A percentile compares a stretch with the other conserved stretches of the same genome.
Conservation (phyloP, 2,113 vertebrate genomes). For the Genyomyrus donnyi region DNA sequence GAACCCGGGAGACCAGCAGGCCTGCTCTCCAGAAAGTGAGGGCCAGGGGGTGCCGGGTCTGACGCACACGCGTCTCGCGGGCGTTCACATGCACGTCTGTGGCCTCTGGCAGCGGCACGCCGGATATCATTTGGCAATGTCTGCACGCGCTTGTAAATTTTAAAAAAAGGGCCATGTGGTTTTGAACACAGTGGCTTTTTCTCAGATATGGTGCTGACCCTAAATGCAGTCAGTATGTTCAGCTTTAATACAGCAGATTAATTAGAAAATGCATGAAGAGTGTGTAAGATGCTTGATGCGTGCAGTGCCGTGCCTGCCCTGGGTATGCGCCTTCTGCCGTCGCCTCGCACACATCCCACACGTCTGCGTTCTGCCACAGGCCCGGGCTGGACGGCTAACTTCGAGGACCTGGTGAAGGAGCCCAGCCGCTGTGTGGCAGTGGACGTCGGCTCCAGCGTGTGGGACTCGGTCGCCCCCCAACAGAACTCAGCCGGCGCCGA, state of each 20-base stretch:
- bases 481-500: constrained; percentile 40
- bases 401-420: constrained; percentile 59
- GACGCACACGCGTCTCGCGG: not conserved
- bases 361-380: constrained; percentile 40
- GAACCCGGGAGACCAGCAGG: constrained; percentile 18
- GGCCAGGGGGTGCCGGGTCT: not conserved
- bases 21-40: constrained; percentile 35
- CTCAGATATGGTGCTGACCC: not conserved
- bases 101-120: not conserved
- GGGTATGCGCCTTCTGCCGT: not conserved
- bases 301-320: not conserved
- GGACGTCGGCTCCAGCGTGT: constrained; percentile 63
- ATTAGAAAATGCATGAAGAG: not conserved
- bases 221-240: not conserved
- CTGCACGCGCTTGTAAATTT: not conserved
- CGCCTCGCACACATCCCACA: not conserved
- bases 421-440: constrained; percentile 46
- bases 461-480: constrained; percentile 56
- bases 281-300: not conserved
- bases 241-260: not conserved
- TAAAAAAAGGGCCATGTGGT: not conserved
- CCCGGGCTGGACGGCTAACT: constrained; percentile 67
- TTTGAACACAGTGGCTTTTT: not conserved
- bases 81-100: not conserved
- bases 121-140: not conserved